phyloP scores from a whole-genome alignment of 1,140 invertebrate species.

The Lucilia sericata region DNA sequence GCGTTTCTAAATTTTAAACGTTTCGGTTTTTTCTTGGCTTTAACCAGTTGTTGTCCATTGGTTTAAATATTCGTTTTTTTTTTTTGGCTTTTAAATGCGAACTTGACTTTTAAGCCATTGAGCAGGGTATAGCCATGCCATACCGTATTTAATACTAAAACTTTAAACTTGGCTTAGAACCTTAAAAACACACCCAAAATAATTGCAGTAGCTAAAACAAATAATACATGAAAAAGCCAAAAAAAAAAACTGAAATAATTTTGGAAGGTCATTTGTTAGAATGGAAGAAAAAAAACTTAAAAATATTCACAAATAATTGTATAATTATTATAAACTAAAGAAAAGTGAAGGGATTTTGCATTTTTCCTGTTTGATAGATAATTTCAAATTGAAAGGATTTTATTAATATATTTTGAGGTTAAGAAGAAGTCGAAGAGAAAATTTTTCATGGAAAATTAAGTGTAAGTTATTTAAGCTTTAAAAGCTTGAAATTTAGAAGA shows the following conservation, averaged over 20 bases:
- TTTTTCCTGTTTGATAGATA: no score
- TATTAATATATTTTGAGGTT: no score
- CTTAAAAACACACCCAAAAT: slow-evolving; percentile 29
- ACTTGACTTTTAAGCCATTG: slow-evolving; percentile 32
- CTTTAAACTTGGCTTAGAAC: slow-evolving; percentile 48
- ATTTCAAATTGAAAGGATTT: no score
- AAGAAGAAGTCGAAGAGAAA: no score
- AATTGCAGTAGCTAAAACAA: background rate
- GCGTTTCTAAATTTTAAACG: slow-evolving; percentile 11
- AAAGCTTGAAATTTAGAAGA: no score
- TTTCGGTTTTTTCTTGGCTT: background rate
- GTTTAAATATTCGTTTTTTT: background rate
- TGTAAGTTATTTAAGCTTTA: no score
- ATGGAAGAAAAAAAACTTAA: background rate
- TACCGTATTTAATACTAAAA: background rate
- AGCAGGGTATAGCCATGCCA: background rate
- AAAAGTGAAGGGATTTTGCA: no score
- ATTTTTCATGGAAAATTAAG: no score
- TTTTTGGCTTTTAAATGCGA: slow-evolving; percentile 27
- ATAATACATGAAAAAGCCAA: background rate
- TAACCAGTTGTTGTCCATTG: background rate
- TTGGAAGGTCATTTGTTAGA: background rate
- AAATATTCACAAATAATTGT: background rate
- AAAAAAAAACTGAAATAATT: background rate
- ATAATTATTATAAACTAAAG: no score